Percentiles rank a stretch among this genome's conserved stretches.
Conservation (phyloP, 2,113 vertebrate genomes). For the Rhinichthys klamathensis region DNA sequence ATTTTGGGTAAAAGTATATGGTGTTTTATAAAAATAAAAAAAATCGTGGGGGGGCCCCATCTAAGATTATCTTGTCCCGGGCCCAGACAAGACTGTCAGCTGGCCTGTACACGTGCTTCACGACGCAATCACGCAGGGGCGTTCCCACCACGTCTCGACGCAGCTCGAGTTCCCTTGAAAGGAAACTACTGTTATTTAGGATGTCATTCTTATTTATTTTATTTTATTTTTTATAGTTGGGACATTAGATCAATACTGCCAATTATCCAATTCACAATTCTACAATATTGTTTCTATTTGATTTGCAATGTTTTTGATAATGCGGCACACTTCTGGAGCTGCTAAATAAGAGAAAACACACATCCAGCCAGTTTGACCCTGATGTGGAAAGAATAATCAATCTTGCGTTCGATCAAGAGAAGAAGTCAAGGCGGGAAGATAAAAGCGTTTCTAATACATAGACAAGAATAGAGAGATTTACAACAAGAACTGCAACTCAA, state of each 20-base stretch:
- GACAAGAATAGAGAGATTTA: background rate
- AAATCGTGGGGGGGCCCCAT: too few relatives aligned
- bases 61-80: too few relatives aligned
- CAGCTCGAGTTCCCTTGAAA: too few relatives aligned
- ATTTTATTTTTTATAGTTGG: background rate
- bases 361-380: background rate
- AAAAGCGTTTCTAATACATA: background rate
- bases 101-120: too few relatives aligned
- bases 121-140: too few relatives aligned
- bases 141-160: too few relatives aligned
- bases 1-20: too few relatives aligned
- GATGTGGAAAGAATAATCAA: constrained; percentile 1
- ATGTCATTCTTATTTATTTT: background rate
- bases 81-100: too few relatives aligned
- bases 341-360: background rate
- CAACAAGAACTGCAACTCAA: background rate
- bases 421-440: background rate
- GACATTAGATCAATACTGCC: background rate
- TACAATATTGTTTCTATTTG: background rate
- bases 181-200: background rate
- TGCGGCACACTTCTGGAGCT: background rate
- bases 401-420: background rate
- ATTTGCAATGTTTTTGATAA: background rate
- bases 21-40: too few relatives aligned
- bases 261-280: background rate